phyloP scores from a whole-genome alignment of 2,113 vertebrate genomes.

The Lota lota region DNA sequence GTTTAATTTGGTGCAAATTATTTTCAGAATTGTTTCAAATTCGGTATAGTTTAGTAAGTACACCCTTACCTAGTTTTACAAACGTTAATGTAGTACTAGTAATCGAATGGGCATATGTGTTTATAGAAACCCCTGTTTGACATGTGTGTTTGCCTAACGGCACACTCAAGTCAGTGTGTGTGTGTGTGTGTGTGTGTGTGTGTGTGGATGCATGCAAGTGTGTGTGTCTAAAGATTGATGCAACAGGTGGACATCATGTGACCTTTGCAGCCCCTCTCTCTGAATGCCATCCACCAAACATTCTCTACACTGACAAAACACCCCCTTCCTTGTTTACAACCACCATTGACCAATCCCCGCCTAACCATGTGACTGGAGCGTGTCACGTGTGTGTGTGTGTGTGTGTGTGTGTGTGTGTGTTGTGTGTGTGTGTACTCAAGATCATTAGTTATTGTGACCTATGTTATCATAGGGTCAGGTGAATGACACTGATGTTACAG shows the following conservation, averaged over 20 bases:
- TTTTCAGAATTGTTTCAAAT: no score
- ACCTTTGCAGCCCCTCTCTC: slow-evolving; percentile 21
- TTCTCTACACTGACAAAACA: slow-evolving; percentile 16
- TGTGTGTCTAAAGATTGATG: slow-evolving; percentile 22
- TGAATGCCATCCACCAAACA: slow-evolving; percentile 19
- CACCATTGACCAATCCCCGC: slow-evolving; percentile 38
- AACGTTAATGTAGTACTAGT: no score
- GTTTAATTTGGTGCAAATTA: no score
- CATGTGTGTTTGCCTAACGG: no score
- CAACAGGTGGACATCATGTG: slow-evolving; percentile 45
- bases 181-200: not conserved
- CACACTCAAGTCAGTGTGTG: not conserved
- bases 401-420: slow-evolving; percentile 5
- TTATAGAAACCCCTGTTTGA: no score
- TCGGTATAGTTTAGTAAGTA: no score
- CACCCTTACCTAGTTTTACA: no score
- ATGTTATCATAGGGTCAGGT: slow-evolving; percentile 20
- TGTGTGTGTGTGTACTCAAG: not conserved
- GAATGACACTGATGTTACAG: slow-evolving; percentile 30
- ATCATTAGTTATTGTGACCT: not conserved
- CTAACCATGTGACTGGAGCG: slow-evolving; percentile 38
- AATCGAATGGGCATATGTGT: no score
- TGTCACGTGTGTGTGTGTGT: slow-evolving; percentile 32
- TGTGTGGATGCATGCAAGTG: not conserved
- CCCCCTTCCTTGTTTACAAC: slow-evolving; percentile 39